Conservation (phyloP, 1,140 invertebrate species). For the Ectropis grisescens region DNA sequence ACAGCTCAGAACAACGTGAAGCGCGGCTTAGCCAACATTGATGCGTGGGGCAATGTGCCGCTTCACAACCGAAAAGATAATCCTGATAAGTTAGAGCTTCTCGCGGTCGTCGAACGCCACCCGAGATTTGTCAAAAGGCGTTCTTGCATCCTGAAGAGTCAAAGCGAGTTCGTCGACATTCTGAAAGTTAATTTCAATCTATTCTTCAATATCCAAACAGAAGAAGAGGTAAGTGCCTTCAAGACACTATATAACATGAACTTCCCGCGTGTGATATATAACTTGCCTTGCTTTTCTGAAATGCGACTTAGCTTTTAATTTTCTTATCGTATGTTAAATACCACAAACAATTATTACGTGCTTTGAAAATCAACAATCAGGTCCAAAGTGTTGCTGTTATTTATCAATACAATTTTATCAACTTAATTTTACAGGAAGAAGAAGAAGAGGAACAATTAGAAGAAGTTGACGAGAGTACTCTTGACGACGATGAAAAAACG, state of each 20-base stretch:
- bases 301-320: too few species aligned
- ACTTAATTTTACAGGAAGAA: too few species aligned
- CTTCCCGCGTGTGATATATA: too few species aligned
- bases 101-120: conserved; percentile 48
- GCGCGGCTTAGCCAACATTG: conserved; percentile 72
- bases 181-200: conserved; percentile 47
- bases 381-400: too few species aligned
- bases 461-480: conserved; percentile 50
- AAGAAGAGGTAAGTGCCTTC: conserved; percentile 50
- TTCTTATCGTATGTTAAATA: too few species aligned
- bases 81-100: conserved; percentile 43
- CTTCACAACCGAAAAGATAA: conserved; percentile 73
- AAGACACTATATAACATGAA: too few species aligned
- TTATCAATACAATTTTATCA: too few species aligned
- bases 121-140: conserved; percentile 34
- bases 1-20: conserved; percentile 77
- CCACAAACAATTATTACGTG: too few species aligned
- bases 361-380: too few species aligned
- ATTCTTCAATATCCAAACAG: conserved; percentile 56
- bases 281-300: too few species aligned
- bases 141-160: conserved; percentile 35
- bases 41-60: conserved; percentile 77
- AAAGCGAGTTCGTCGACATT: conserved; percentile 37
- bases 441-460: conserved; percentile 45
- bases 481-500: conserved; percentile 48